Evolutionary conservation across 2,888 invertebrate species (phyloP), one percentile per base, ranked within the genome.

Genomic region (Drosophila nr. fundita): DNA sequence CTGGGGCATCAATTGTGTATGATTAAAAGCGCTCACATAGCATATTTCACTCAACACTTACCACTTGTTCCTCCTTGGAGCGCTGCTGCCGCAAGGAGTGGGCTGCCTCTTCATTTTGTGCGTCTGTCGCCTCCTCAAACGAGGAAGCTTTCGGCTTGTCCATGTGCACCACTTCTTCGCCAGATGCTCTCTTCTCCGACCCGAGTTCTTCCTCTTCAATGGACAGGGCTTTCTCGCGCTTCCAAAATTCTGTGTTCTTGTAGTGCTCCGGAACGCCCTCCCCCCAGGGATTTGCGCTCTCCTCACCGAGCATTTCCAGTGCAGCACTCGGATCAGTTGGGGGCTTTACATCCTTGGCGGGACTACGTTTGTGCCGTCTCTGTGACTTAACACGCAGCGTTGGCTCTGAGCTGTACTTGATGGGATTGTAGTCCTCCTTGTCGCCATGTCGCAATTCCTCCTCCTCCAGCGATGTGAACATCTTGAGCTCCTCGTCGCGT

Each of bases 401-500:
- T 0, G 92, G 90, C 52, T 93, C 93, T 53, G 89, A 91, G 6
- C 89, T 86, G 40, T 93, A 93, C 36, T 90, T 92, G 27, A 93
- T 92, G 18, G 92, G 90, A 27, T 88, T 90, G 68, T 90, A 93
- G 27, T 92, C 91, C 0, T 80, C 82, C 36, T 91, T 89, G 5
- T 88, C 89, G n/a, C 87, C 89, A 34, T 89, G 88, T 80, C 93
- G 93, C 76, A 94, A 93, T 90, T 95, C 95, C 75, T 94, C 94
- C 91, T 95, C 95, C 91, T 95, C 95, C 82, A 95, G 93, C 62
- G 95, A 95, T 76, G 95, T 95, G 84, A 95, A 95, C 93, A 95
- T 94, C 92, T 94, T 94, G 42, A 95, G 91, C 91, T 95, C 95
- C 89, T 95, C 95, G 82, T 95, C 95, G 66, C 95, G 94, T 34